Evolutionary conservation across 2,113 vertebrate species (phyloP).

Genomic region (Lethenteron camtschaticum): DNA sequence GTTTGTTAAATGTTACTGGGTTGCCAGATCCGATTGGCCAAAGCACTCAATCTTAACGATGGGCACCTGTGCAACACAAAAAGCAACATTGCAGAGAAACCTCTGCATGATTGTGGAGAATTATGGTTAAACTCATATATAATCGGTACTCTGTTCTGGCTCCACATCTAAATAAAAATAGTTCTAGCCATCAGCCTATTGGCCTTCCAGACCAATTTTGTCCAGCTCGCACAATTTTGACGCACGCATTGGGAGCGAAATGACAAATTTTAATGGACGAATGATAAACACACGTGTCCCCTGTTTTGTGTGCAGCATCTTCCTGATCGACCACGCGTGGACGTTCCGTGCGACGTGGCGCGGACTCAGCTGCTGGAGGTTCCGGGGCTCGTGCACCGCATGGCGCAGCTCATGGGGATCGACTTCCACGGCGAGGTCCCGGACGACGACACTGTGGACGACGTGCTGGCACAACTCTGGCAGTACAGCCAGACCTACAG

Average conservation of each 20-base stretch:
- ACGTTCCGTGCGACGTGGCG: conserved; percentile 36
- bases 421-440: conserved; percentile 53
- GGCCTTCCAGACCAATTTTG: background rate
- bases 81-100: too few relatives aligned
- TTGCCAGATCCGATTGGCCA: too few relatives aligned
- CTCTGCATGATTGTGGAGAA: too few relatives aligned
- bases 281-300: background rate
- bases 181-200: background rate
- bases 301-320: conserved; percentile 31
- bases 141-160: background rate
- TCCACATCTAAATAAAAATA: background rate
- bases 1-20: too few relatives aligned
- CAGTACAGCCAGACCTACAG: conserved; percentile 88
- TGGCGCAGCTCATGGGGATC: conserved; percentile 57
- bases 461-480: conserved; percentile 67
- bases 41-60: too few relatives aligned
- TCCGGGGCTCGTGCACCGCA: conserved; percentile 49
- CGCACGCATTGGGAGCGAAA: background rate
- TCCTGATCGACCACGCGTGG: conserved; percentile 81
- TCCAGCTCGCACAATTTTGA: background rate
- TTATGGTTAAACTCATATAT: too few relatives aligned
- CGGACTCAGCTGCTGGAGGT: conserved; percentile 46
- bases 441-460: conserved; percentile 26
- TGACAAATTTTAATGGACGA: background rate
- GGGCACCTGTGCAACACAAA: too few relatives aligned